These are phyloP conservation scores for Phodopus roborovskii DNA, from an alignment of 2,113 vertebrate species.

Conservation along the genomic window DNA sequence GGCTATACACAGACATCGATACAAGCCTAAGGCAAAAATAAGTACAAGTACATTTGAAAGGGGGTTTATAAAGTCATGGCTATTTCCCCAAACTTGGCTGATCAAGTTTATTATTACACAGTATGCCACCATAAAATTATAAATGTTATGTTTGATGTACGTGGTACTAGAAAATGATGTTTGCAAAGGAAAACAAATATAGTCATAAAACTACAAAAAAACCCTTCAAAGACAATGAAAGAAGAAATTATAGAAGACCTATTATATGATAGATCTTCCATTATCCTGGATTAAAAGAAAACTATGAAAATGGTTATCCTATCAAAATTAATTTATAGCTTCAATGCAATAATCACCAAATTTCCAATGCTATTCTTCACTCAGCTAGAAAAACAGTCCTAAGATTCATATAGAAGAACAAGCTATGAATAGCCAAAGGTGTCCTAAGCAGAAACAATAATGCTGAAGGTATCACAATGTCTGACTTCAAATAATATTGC, in stretches of 20 bases:
- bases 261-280: background rate
- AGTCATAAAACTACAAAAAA: background rate
- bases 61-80: background rate
- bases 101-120: background rate
- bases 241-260: background rate
- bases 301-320: background rate
- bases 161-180: background rate
- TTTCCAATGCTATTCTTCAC: background rate
- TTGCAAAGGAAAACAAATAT: conserved; percentile 4
- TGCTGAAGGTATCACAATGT: background rate
- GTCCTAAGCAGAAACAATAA: background rate
- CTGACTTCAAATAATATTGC: background rate
- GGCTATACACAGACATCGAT: background rate
- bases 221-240: no score
- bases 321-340: background rate
- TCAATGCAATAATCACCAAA: background rate
- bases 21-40: background rate
- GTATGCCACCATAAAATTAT: background rate
- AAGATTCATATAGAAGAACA: background rate
- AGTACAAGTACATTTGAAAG: background rate
- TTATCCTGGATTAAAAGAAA: background rate
- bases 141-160: background rate
- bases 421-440: background rate
- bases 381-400: background rate
- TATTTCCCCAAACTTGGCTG: background rate